These are phyloP conservation scores for Trinectes maculatus DNA, from an alignment of 2,113 vertebrate species.

Conservation along the genomic window DNA sequence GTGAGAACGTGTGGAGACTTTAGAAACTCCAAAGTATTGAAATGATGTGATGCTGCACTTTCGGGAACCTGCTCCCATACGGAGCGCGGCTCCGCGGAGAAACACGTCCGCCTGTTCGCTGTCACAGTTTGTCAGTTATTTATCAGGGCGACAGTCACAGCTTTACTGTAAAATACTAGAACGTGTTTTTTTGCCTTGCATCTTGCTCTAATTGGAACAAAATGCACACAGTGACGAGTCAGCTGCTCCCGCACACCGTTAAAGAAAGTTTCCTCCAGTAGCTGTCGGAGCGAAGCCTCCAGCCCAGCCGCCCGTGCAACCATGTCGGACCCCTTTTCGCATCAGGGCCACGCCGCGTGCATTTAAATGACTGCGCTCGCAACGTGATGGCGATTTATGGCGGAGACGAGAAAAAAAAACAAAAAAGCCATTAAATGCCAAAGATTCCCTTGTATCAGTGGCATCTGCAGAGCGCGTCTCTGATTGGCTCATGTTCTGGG, in stretches of 20 bases:
- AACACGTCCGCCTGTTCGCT: constrained; percentile 16
- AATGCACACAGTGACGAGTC: constrained; percentile 20
- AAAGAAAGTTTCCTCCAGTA: constrained; percentile 28
- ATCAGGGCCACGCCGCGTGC: constrained; percentile 40
- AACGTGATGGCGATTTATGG: constrained; percentile 59
- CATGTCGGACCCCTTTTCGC: no score
- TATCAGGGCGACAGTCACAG: constrained; percentile 18
- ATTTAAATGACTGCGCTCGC: constrained; percentile 60
- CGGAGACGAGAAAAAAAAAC: background rate
- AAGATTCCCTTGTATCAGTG: constrained; percentile 48
- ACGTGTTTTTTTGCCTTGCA: background rate
- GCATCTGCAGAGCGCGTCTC: constrained; percentile 70
- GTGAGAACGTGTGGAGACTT: constrained; percentile 57
- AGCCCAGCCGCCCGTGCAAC: constrained; percentile 7
- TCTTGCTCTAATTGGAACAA: constrained; percentile 35
- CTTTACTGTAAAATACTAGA: constrained; percentile 35
- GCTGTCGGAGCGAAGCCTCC: constrained; percentile 33
- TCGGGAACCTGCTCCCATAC: constrained; percentile 49
- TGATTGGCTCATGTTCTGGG: constrained; percentile 46
- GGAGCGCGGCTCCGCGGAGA: constrained; percentile 25
- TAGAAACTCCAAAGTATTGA: constrained; percentile 60
- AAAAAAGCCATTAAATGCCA: constrained; percentile 42
- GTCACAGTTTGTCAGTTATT: constrained; percentile 45
- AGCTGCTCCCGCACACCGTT: background rate
- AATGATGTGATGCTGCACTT: constrained; percentile 60